Evolutionary conservation across 2,797 vertebrate species (phyloP), one percentile per base, ranked within the genome.

Genomic region (Sebastes minor): DNA sequence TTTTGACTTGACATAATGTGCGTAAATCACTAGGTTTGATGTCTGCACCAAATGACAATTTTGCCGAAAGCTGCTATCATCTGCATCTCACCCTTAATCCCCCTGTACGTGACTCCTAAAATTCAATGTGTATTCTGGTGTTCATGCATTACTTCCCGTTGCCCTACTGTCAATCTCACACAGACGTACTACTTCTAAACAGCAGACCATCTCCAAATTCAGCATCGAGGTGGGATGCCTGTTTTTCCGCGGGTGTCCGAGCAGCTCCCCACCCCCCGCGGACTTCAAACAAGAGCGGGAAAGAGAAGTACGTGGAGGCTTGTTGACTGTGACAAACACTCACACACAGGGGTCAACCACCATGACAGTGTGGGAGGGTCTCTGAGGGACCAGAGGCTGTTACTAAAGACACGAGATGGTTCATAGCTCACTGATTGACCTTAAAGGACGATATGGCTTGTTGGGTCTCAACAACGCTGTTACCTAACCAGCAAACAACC

Each of bases 161-260:
- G 74, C 46, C 57, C 70, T 6, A 14, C 87, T 67, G 81, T 81
- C 88, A 76, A 75, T 79, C 85, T 94, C 89, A 85, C 94, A 94
- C 88, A 27, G 35, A 53, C 28, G 1, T 78, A 72, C 79, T 64
- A 93, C 81, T 85, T 91, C 87, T 84, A 90, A 93, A 91, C 94
- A 88, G 88, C 94, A 91, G 42, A 22, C 81, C 55, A 30, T 82
- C 90, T 93, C 93, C 83, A 95, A 87, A 95, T 95, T 94, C 88
- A 90, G 83, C 95, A 90, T 33, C 1, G 74, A 90, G 87, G 92
- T 94, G 95, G 88, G 82, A 94, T 87, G 76, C 78, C 84, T 73
- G 71, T 32, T 85, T 83, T 87, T 88, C 70, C n/a, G 20, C 32
- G 80, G 67, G 46, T 55, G 83, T 85, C 70, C 28, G 11, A 78